Base-by-base conservation (phyloP, 1,140 invertebrate species). In the Zaprionus ghesquierei region DNA sequence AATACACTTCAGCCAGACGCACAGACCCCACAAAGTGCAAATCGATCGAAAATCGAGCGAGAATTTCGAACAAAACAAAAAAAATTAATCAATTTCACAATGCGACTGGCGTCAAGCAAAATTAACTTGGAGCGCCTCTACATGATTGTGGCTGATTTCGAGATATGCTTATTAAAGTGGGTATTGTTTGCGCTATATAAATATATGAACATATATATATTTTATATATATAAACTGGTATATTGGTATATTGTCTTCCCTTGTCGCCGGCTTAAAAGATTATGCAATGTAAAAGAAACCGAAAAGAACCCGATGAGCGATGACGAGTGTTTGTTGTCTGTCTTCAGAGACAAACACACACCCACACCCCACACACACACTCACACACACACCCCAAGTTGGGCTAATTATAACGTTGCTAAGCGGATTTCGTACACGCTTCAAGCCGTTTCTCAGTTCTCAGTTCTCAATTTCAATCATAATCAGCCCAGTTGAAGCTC, bases 11-110 rank as follows among this genome's bases (percentile, higher is more conserved):
- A 3, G 20, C 5, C 29, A 22, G 20, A 35, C 23, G 49, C 66
- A n/a, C 68, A 64, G n/a, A n/a, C n/a, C 72, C 53, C 35, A 69
- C 53, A 51, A 63, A 27, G n/a, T 22, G 23, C 15, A n/a, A 35
- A 56, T 54, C 31, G 27, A 71, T 56, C 56, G 33, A 44, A 51
- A 62, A 51, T 51, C 49, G 9, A 54, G 49, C 54, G 61, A 46
- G 49, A 77, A 74, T 60, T 69, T 81, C 62, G 29, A 38, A 56
- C 75, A 79, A 79, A 89, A n/a, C n/a, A 75, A 87, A 89, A 75
- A 66, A 75, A 84, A 89, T 84, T 77, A 87, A 87, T 87, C 84
- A 89, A 87, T 89, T 84, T 80, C 68, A 82, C 79, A 76, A 81
- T 74, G 64, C 76, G 53, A 69, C 50, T 64, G 76, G 63, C 76